phyloP scores from a whole-genome alignment of 2,797 vertebrate species.

The Peromyscus melanophrys region DNA sequence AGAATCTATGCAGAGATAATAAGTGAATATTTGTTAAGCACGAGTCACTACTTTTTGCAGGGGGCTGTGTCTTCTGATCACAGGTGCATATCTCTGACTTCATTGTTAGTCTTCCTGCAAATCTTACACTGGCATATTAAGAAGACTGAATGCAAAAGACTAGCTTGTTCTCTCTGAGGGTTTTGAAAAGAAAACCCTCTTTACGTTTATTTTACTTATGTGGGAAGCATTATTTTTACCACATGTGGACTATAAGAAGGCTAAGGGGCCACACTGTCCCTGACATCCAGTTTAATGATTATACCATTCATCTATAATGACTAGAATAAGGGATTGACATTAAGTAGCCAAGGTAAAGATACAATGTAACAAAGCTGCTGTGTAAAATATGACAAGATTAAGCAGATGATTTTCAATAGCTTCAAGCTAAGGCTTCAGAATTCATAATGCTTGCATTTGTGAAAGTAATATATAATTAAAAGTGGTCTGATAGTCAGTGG shows the following conservation, averaged over 20 bases:
- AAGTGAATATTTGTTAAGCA: slow-evolving; percentile 22
- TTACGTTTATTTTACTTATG: slow-evolving; percentile 27
- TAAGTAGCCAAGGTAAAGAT: slow-evolving; percentile 62
- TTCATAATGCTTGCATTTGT: slow-evolving; percentile 71
- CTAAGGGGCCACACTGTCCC: not conserved
- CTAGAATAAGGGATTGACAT: slow-evolving; percentile 45
- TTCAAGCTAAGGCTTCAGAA: slow-evolving; percentile 73
- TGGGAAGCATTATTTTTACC: slow-evolving; percentile 6
- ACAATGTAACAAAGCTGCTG: slow-evolving; percentile 47
- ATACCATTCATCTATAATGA: slow-evolving; percentile 48
- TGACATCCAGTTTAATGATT: slow-evolving; percentile 49
- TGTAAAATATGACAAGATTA: slow-evolving; percentile 73
- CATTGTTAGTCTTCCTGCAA: slow-evolving; percentile 58
- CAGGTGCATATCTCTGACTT: slow-evolving; percentile 35
- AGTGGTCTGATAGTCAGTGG: slow-evolving; percentile 60
- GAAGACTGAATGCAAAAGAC: not conserved
- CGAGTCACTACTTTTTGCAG: slow-evolving; percentile 28
- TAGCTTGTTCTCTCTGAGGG: not conserved
- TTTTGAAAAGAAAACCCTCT: slow-evolving; percentile 58
- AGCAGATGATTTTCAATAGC: slow-evolving; percentile 73
- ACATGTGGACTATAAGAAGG: slow-evolving; percentile 14
- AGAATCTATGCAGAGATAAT: slow-evolving; percentile 25
- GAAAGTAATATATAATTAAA: slow-evolving; percentile 79
- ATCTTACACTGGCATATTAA: slow-evolving; percentile 20
- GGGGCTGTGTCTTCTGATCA: slow-evolving; percentile 44